A percentile compares a stretch with the other conserved stretches of the same genome.
These are phyloP conservation scores for Mesoclemmys tuberculata DNA, from an alignment of 2,113 vertebrate genomes.

Conservation along the genomic window DNA sequence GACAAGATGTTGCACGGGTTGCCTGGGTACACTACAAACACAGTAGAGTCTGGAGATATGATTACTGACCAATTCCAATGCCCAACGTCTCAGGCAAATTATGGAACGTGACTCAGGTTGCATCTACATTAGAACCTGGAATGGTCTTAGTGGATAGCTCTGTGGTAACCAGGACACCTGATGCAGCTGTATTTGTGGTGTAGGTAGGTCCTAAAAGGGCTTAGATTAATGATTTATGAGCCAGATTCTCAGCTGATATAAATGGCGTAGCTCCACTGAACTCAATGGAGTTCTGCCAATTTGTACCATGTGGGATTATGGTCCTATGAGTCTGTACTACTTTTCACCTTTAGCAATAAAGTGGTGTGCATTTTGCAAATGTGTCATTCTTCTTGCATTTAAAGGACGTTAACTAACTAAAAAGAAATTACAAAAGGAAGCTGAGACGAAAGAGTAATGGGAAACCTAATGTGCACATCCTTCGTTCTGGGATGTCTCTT, in stretches of 20 bases:
- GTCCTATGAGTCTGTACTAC: accelerated
- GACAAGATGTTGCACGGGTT: neutral
- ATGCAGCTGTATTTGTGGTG: neutral
- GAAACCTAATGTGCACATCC: neutral
- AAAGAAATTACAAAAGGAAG: neutral
- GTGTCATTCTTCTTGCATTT: neutral
- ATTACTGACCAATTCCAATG: neutral
- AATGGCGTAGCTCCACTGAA: neutral
- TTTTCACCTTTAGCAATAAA: neutral
- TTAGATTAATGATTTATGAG: neutral
- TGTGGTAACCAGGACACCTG: neutral
- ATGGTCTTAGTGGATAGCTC: neutral
- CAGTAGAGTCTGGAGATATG: neutral
- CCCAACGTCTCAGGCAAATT: neutral
- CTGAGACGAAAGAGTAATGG: neutral
- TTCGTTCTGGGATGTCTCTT: neutral
- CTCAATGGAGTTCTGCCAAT: neutral
- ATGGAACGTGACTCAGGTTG: neutral
- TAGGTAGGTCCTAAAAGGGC: neutral
- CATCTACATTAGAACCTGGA: neutral
- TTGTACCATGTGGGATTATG: accelerated
- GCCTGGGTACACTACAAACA: neutral
- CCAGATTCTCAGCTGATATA: neutral
- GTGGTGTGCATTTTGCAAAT: neutral
- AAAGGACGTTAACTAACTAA: neutral